Evolutionary conservation across 2,888 invertebrate species (phyloP).

Genomic region (Listrodromus nycthemerus): DNA sequence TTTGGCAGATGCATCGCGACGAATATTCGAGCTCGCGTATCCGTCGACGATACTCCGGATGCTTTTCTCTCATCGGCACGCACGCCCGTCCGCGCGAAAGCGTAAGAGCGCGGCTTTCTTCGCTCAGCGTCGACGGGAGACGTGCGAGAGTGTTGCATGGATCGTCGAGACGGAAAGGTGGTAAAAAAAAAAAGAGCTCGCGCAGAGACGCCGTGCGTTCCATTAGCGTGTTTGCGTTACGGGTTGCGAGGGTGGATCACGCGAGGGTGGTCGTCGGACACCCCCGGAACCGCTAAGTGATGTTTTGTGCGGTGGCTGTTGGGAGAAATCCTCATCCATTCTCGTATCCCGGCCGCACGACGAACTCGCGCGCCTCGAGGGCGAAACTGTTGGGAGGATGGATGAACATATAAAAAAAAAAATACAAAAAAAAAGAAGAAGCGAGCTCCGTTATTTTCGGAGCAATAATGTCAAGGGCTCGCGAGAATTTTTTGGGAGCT

Average conservation of each 20-base stretch:
- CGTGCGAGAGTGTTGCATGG: constrained; percentile 37
- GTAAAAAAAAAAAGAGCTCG: constrained; percentile 47
- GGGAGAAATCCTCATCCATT: constrained; percentile 38
- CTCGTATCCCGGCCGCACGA: constrained; percentile 74
- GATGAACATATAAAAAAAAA: constrained; percentile 12
- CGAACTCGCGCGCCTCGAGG: constrained; percentile 49
- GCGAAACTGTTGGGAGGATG: neutral
- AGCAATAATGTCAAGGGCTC: neutral
- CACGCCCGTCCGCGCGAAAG: constrained; percentile 19
- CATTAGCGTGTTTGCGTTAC: constrained; percentile 83
- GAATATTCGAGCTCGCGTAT: constrained; percentile 10
- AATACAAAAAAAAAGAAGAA: neutral
- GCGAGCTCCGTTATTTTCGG: neutral
- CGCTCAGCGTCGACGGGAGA: constrained; percentile 45
- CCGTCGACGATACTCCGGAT: constrained; percentile 33
- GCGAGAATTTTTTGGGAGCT: neutral
- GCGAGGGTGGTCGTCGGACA: constrained; percentile 49
- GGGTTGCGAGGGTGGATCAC: constrained; percentile 68
- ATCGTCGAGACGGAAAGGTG: constrained; percentile 42
- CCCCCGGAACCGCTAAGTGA: constrained; percentile 78
- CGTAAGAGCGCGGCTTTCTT: constrained; percentile 29
- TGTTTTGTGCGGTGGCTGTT: constrained; percentile 78
- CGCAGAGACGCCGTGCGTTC: constrained; percentile 70
- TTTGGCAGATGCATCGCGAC: constrained; percentile 44
- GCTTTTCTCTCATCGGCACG: neutral